phyloP scores from a whole-genome alignment of 2,888 invertebrate species.

The Anthophora plumipes region DNA sequence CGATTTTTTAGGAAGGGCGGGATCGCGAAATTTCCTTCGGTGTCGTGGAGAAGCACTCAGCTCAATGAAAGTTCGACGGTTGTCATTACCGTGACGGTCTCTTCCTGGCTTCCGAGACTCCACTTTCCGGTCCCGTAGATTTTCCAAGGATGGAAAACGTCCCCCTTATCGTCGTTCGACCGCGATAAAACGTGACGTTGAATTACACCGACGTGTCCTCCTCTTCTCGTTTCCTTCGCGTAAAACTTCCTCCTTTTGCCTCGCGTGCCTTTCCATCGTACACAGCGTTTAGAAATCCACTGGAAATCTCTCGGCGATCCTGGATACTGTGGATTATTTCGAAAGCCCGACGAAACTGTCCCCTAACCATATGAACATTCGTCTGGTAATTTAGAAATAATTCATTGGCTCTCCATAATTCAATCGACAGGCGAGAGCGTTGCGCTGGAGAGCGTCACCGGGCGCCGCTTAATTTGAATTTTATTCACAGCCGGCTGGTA shows the following conservation, averaged over 20 bases:
- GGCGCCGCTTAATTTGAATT: conserved; percentile 21
- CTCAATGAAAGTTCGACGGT: conserved; percentile 66
- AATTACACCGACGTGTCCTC: neutral
- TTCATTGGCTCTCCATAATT: conserved; percentile 25
- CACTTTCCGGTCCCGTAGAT: conserved; percentile 46
- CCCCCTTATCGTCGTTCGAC: conserved; percentile 31
- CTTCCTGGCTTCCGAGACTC: conserved; percentile 23
- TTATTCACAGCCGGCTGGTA: conserved; percentile 6
- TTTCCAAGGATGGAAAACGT: conserved; percentile 22
- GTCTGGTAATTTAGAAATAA: conserved; percentile 13
- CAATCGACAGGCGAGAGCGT: neutral
- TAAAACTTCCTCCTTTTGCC: conserved; percentile 7
- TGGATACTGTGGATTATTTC: too few species aligned
- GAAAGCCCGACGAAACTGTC: too few species aligned
- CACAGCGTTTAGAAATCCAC: neutral
- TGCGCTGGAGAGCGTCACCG: neutral
- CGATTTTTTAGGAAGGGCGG: neutral
- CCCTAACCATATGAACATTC: neutral
- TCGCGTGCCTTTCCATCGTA: neutral
- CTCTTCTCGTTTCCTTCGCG: neutral
- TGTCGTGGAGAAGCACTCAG: conserved; percentile 56
- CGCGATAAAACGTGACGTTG: conserved; percentile 53
- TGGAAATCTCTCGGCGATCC: neutral
- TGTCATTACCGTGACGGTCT: conserved; percentile 48
- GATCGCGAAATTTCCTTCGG: conserved; percentile 46